Base-by-base conservation (phyloP, 92 coral and sea anemone genomes). In the Porites rus region DNA sequence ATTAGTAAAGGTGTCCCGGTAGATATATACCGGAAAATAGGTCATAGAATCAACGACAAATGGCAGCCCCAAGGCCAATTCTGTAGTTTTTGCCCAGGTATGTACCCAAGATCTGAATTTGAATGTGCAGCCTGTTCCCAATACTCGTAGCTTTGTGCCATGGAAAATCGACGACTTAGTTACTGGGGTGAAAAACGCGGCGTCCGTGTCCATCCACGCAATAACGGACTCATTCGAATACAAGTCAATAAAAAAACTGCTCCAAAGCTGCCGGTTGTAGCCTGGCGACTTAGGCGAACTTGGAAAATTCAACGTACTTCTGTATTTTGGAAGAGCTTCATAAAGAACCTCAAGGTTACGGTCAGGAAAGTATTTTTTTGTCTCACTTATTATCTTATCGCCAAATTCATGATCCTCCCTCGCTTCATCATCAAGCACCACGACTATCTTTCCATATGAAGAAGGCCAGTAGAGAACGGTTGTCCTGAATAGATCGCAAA, bases 341-440 rank as follows among this genome's bases (percentile, higher is more conserved):
- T 63, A 88, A 6, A 7, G 6, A 14, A 88, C 69, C 51, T 88
- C 88, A 28, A 28, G 31, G 3, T 28, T 28, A 28, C 31, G 31
- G 31, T 28, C 31, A 28, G 31, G 31, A 28, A 12, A 83, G 43
- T 73, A 69, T 12, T 75, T 3, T 10, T 13, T 18, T 5, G 12
- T 16, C 22, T 83, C 77, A 13, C 31, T 75, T 7, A 51, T 21
- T 7, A 75, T 10, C 2, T 25, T 65, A 2, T 74, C 53, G 51
- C 28, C 88, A 54, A 76, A 51, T 18, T 16, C 50, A 43, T 83
- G 88, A 54, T 82, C 88, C n/a, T 4, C 9, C 7, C 28, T 24
- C 14, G 92, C 65, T 67, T 83, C 89, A 58, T 88, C 83, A 13
- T 88, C 92, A n/a, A 88, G 38, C 16, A 83, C 89, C 18, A 83